A percentile compares a stretch with the other conserved stretches of the same genome.
phyloP scores from a whole-genome alignment of 2,797 vertebrate genomes.

The Poecile montanus region DNA sequence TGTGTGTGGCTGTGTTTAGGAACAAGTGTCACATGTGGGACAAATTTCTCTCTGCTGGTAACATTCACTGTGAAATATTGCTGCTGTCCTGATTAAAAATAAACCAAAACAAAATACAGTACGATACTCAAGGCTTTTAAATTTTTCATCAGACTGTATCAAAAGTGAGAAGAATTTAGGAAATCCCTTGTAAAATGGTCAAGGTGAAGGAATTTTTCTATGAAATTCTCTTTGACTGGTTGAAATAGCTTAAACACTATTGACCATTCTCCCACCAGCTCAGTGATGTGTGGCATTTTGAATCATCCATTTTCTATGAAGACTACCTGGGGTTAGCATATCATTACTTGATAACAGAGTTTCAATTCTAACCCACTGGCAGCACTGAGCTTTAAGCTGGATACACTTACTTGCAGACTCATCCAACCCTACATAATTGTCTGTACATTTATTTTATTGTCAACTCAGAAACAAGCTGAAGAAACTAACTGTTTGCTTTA shows the following conservation, averaged over 20 bases:
- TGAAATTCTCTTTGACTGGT: constrained; percentile 35
- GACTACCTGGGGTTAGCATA: constrained; percentile 39
- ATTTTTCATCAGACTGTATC: background rate
- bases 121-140: background rate
- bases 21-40: background rate
- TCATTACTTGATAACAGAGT: constrained; percentile 25
- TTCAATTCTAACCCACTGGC: constrained; percentile 19
- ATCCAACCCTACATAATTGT: constrained; percentile 71
- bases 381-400: background rate
- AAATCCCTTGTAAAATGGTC: background rate
- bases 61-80: background rate
- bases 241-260: constrained; percentile 55
- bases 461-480: constrained; percentile 70
- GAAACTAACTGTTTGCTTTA: constrained; percentile 69
- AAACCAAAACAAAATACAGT: background rate
- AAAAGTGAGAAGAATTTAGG: background rate
- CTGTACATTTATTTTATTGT: constrained; percentile 73
- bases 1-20: background rate
- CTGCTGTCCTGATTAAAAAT: background rate
- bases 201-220: background rate
- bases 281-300: constrained; percentile 54
- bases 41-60: background rate
- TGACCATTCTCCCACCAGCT: constrained; percentile 55
- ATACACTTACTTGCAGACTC: constrained; percentile 39
- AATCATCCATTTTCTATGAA: constrained; percentile 54